These are phyloP conservation scores for Cyanoramphus novaezelandiae DNA, from an alignment of 2,113 vertebrate species.

Conservation along the genomic window DNA sequence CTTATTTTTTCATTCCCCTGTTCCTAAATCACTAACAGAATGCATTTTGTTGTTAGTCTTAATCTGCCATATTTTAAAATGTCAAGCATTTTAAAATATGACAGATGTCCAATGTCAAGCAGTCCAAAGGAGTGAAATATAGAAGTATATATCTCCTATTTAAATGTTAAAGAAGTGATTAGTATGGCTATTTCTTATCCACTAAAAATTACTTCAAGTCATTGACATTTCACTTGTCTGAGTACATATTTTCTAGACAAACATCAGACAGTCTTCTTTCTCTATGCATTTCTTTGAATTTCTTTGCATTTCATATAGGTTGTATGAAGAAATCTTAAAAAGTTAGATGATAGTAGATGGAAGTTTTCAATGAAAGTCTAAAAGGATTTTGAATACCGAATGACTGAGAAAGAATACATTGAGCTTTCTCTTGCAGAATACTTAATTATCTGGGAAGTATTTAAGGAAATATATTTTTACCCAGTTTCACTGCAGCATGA, in stretches of 20 bases:
- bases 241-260: not conserved
- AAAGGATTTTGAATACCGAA: not conserved
- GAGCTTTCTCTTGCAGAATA: not conserved
- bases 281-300: not conserved
- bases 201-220: not conserved
- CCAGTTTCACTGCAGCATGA: not conserved
- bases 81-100: not conserved
- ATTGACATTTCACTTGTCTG: not conserved
- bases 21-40: not conserved
- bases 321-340: not conserved
- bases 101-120: not conserved
- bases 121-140: not conserved
- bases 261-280: not conserved
- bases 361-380: not conserved
- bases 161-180: not conserved
- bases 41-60: not conserved
- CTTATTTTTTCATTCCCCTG: not conserved
- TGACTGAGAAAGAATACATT: not conserved
- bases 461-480: not conserved
- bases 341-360: not conserved
- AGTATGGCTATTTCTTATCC: not conserved
- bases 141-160: not conserved
- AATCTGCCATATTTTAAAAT: not conserved
- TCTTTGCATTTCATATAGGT: no score
- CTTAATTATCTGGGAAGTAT: not conserved